Evolutionary conservation across 2,113 vertebrate species (phyloP), one percentile per base, ranked within the genome.

Genomic region (Platysternon megacephalum): DNA sequence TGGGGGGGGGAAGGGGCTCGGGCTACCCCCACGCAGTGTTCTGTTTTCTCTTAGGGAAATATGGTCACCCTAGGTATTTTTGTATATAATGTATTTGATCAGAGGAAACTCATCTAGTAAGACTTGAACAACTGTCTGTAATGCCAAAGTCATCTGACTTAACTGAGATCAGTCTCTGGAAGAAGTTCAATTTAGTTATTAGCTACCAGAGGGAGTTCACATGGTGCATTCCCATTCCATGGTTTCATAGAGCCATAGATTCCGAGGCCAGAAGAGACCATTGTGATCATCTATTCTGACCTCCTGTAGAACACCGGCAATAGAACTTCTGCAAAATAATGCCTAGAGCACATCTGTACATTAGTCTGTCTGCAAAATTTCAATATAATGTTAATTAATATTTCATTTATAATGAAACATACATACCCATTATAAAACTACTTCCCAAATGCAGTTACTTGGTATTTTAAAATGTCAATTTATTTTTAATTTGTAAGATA

Each of bases 171-270:
- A 19, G 32, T 29, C 32, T 56, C 61, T 72, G 55, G 44, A 89
- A 93, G 80, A 32, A 1, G 0, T 21, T 28, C 1, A 39, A 74
- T 90, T 95, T 24, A 5, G 6, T 72, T 81, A 89, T 76, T 53
- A 92, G 51, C 88, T 96, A 92, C 88, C 52, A 95, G 95, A 95
- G 94, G 95, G 95, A 86, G 88, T 28, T 32, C 52, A 58, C 11
- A 39, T 74, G 72, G 22, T 74, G 5, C 39, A 24, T 74, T 42
- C 21, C 11, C 39, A 6, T 24, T 74, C 72, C 11, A 24, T 44
- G 39, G 9, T 74, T 74, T n/a, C 16, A 35, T n/a, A 19, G 26
- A 28, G 26, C 24, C 55, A 56, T 56, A 12, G 14, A 65, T 35
- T 65, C 61, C 4, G 16, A 65, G 61, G 14, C 32, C 61, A 35